phyloP scores from a whole-genome alignment of 2,888 invertebrate genomes.

The Bedellia somnulentella region DNA sequence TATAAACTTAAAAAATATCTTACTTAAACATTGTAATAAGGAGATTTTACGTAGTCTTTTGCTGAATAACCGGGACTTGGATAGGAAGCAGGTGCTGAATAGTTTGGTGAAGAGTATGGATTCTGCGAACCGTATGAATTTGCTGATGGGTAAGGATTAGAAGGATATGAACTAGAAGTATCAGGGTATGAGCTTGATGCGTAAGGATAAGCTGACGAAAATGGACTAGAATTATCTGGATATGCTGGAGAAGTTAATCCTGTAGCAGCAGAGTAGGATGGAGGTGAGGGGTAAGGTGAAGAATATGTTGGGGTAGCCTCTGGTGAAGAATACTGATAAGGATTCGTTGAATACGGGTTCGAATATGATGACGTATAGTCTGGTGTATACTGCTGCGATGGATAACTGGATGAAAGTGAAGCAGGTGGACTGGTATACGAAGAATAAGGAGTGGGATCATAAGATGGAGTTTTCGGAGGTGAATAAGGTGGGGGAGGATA shows the following conservation, averaged over 20 bases:
- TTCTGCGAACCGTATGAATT: too few relatives aligned
- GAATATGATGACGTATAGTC: not conserved
- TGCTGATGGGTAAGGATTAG: too few relatives aligned
- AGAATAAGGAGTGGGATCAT: not conserved
- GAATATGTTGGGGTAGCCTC: not conserved
- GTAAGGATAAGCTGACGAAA: too few relatives aligned
- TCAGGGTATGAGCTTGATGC: too few relatives aligned
- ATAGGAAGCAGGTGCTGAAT: not conserved
- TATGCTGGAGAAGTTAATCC: too few relatives aligned
- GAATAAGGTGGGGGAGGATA: conserved; percentile 5
- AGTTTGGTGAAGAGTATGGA: not conserved
- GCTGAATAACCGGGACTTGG: not conserved
- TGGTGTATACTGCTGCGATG: not conserved
- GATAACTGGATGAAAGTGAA: not conserved
- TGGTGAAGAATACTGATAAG: not conserved
- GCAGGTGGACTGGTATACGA: not conserved
- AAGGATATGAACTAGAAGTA: too few relatives aligned
- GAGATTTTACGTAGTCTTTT: too few relatives aligned
- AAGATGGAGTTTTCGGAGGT: not conserved
- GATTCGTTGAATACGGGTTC: not conserved
- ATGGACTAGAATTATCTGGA: too few relatives aligned
- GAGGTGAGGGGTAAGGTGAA: not conserved
- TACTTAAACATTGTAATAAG: too few relatives aligned
- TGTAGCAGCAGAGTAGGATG: not conserved
- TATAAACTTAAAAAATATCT: too few relatives aligned